Evolutionary conservation across 1,140 invertebrate species (phyloP).

Genomic region (Caenorhabditis briggsae): DNA sequence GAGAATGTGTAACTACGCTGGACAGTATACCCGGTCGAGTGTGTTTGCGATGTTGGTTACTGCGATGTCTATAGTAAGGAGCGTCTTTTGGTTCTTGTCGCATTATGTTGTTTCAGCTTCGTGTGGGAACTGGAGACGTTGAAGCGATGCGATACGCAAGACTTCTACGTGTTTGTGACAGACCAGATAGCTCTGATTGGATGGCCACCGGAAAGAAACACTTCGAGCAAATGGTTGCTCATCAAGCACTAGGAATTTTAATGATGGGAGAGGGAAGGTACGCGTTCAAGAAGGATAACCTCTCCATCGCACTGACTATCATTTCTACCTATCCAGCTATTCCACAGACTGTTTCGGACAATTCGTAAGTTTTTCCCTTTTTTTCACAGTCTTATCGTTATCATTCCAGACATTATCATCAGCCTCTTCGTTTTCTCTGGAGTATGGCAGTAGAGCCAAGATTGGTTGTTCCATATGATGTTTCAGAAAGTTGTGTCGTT

Average conservation of each 20-base stretch:
- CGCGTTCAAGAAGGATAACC: slow-evolving; percentile 50
- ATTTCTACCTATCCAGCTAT: slow-evolving; percentile 45
- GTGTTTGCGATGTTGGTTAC: background rate
- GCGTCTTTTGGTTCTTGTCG: background rate
- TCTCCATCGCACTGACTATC: slow-evolving; percentile 51
- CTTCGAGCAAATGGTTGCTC: slow-evolving; percentile 55
- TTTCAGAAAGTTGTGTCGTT: slow-evolving; percentile 22
- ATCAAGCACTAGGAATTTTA: slow-evolving; percentile 52
- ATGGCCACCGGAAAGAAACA: slow-evolving; percentile 33
- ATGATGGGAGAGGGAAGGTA: slow-evolving; percentile 56
- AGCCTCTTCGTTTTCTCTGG: slow-evolving; percentile 60
- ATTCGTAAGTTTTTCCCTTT: slow-evolving; percentile 2
- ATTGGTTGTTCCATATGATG: slow-evolving; percentile 29
- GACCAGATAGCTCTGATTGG: slow-evolving; percentile 26
- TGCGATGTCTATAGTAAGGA: slow-evolving; percentile 34
- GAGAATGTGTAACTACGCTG: slow-evolving; percentile 26
- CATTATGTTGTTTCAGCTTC: slow-evolving; percentile 40
- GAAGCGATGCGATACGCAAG: slow-evolving; percentile 22
- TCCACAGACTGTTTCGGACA: slow-evolving; percentile 35
- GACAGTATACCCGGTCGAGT: background rate
- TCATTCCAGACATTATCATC: slow-evolving; percentile 54
- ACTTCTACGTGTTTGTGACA: slow-evolving; percentile 25
- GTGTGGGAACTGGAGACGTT: slow-evolving; percentile 49
- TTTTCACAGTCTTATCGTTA: background rate
- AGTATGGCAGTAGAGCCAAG: slow-evolving; percentile 55